Base-by-base conservation (phyloP, 2,888 invertebrate species). In the Strigamia crassipes region DNA sequence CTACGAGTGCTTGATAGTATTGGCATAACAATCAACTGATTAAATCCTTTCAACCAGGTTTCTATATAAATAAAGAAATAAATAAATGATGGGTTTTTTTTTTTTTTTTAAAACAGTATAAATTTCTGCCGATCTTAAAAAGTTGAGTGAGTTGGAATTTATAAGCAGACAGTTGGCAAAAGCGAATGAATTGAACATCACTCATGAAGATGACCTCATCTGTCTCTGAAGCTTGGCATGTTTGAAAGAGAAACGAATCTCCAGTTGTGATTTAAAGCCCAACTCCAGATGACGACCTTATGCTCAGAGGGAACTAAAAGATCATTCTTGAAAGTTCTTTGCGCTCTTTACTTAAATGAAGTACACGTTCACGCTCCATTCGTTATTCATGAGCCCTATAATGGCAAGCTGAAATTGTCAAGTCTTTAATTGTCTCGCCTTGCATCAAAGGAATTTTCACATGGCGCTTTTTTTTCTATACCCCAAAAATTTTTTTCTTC, bases 351-450 rank as follows among this genome's bases (percentile, higher is more conserved):
- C 73, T 27, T 27, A 12, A 27, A 27, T 73, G 73, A 73, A 73
- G 31, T 73, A 73, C 73, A 73, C n/a, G 27, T 73, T 73, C 73
- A 73, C 31, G 73, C 73, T 73, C 8, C 73, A 73, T 73, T 73
- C 31, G 73, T 73, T 73, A 73, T 73, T 73, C 73, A 73, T 73
- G 73, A 73, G 73, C 73, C 73, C 31, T 73, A 31, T 73, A 73
- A 73, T 73, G 73, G 73, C 31, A 73, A 23, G 73, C 27, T 73
- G 73, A 73, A 73, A 73, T 73, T 73, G 73, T 73, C 73, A n/a
- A 73, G 27, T 73, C 73, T 31, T 73, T 73, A 73, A 73, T 73
- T 73, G 73, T 73, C 73, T 73, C 73, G 73, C 73, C 73, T 73
- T 73, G 73, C 73, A 15, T 13, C n/a, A 27, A 73, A 73, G 73